A percentile compares a stretch with the other conserved stretches of the same genome.
These are phyloP conservation scores for Andrena minutula DNA, from an alignment of 2,888 invertebrate genomes.

Conservation along the genomic window DNA sequence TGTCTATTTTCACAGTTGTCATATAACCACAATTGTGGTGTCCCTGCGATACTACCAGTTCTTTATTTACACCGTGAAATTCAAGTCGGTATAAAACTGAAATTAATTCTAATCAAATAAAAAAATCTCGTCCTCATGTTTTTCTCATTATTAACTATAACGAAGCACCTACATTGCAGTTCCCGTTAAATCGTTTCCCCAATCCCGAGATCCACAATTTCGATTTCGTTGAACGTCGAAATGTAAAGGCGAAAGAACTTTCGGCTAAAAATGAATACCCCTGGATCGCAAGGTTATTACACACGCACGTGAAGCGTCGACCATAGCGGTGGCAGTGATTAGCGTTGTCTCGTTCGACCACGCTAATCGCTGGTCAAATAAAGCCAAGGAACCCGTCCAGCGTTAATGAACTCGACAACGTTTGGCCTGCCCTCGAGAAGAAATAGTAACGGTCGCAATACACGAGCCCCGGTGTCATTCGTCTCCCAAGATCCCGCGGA, in stretches of 20 bases:
- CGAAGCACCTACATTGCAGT: too few relatives aligned
- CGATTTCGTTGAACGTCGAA: not conserved
- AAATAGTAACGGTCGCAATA: constrained; percentile 66
- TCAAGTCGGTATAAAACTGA: too few relatives aligned
- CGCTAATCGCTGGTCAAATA: constrained; percentile 70
- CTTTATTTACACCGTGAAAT: too few relatives aligned
- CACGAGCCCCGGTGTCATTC: constrained; percentile 53
- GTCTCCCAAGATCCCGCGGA: constrained; percentile 45
- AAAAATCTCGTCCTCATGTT: too few relatives aligned
- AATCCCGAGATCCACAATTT: not conserved
- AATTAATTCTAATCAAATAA: too few relatives aligned
- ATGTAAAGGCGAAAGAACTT: not conserved
- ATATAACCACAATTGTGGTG: too few relatives aligned
- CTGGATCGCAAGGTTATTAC: not conserved
- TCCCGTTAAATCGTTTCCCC: too few relatives aligned
- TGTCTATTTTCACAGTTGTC: too few relatives aligned
- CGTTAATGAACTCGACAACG: constrained; percentile 68
- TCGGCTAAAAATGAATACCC: not conserved
- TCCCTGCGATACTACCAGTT: too few relatives aligned
- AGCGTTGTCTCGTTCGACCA: constrained; percentile 53
- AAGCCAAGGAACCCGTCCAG: constrained; percentile 45
- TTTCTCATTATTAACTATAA: too few relatives aligned
- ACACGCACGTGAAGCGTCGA: constrained; percentile 42
- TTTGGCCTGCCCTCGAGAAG: constrained; percentile 48
- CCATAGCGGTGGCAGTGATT: constrained; percentile 64